Evolutionary conservation across 2,888 invertebrate genomes (phyloP), one percentile per base, ranked within the genome.

Genomic region (Norana najaformis): DNA sequence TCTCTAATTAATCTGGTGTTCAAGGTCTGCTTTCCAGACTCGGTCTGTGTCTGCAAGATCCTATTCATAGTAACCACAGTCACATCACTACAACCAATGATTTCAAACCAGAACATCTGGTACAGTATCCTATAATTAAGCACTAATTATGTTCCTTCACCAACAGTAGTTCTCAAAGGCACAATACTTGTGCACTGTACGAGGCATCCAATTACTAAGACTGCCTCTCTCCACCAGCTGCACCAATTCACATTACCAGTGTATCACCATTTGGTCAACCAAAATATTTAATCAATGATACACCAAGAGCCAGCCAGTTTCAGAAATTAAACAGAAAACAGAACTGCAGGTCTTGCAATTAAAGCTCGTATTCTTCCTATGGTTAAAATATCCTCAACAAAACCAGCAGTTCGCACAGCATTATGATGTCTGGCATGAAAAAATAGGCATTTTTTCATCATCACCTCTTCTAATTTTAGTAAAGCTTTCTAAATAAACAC

Each of bases 121-220:
- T 11, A 69, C 3, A n/a, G 69, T 8, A n/a, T 69, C 8, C n/a
- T 69, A n/a, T n/a, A 69, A 41, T 47, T 47, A n/a, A 8, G n/a
- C 69, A 69, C n/a, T 69, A n/a, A n/a, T 69, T n/a, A 69, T 69
- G 69, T n/a, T 69, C n/a, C 69, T n/a, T 30, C 69, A 69, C n/a
- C 69, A 69, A 69, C 69, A 69, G 69, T n/a, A 69, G n/a, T 69
- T n/a, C 69, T 69, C 69, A n/a, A 69, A n/a, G 69, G 69, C 69
- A 69, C 69, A 69, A n/a, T n/a, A n/a, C 69, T 30, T 30, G 69
- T n/a, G 69, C 69, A 69, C 16, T 69, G 69, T 69, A 69, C n/a
- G 30, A 69, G 69, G 30, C 69, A n/a, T 30, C 3, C 53, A 23
- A 53, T 53, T 30, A 53, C 53, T 1, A 69, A n/a, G 69, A 69